Base-by-base conservation (phyloP, 1,140 invertebrate genomes). In the Drosophila busckii region DNA sequence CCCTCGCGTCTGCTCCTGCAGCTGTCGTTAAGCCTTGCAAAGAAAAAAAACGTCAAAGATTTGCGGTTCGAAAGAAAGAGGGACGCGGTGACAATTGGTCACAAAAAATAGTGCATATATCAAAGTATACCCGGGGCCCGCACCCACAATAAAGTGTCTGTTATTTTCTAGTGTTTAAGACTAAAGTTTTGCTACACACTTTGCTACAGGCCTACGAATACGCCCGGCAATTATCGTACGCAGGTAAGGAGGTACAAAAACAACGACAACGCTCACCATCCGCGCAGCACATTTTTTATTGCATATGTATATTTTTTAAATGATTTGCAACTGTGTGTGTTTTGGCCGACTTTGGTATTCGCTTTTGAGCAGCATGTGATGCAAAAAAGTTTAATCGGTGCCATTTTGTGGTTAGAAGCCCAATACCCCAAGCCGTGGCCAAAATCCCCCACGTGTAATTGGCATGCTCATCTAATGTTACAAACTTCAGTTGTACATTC, bases 331-430 rank as follows among this genome's bases (percentile, higher is more conserved):
- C n/a, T 13, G 38, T 25, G 32, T 60, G 32, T 38, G 48, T 61
- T 61, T 25, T 55, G 50, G 45, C 41, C 50, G 50, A 61, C 34
- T 53, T 55, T 48, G 41, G 28, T 41, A 41, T 48, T 46, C 38
- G 32, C 38, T 52, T 20, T 19, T 25, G 26, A 50, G 44, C 19
- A 12, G 40, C 48, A 44, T 60, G 32, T 9, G 17, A 23, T 44
- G 37, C 8, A 45, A 10, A 32, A 66, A 55, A 50, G 17, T 41
- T 26, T 25, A 56, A 23, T 60, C 46, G 34, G 50, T 54, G 31
- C 52, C 64, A 67, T 65, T 82, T 80, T 80, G 69, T 73, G 73
- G 73, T 82, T 73, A 80, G 45, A 62, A 65, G 64, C 69, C 58
- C 58, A 44, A 29, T 54, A 32, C 13, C 26, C 28, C 29, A 29